A percentile compares a stretch with the other conserved stretches of the same genome.
phyloP scores from a whole-genome alignment of 2,888 invertebrate genomes.

The Tipula unca region DNA sequence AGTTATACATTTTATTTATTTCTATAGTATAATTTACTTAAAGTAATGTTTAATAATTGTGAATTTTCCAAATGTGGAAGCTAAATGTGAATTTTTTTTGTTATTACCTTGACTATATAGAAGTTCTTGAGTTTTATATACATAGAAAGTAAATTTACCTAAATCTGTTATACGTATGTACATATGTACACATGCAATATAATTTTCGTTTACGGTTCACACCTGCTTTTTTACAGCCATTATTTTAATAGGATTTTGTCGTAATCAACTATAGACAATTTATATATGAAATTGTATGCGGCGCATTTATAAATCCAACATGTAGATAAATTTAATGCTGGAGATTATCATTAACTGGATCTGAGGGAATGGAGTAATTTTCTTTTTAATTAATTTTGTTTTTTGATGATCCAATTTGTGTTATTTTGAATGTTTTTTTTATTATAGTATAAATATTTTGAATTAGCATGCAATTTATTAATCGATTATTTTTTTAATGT shows the following conservation, averaged over 20 bases:
- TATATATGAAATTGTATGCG: no score
- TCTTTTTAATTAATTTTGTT: background rate
- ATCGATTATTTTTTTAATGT: background rate
- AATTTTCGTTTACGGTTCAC: background rate
- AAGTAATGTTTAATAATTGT: background rate
- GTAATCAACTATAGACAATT: background rate
- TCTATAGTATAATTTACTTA: background rate
- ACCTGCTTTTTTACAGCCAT: background rate
- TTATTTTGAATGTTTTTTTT: background rate
- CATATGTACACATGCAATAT: background rate
- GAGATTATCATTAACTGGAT: background rate
- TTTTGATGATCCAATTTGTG: background rate
- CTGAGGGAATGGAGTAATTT: background rate
- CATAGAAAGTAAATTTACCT: background rate
- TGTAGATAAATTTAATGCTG: background rate
- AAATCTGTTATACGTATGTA: background rate
- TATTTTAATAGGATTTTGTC: background rate
- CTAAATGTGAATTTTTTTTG: background rate
- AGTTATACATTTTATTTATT: background rate
- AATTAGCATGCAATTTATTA: background rate
- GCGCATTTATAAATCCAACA: background rate
- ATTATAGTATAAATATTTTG: background rate
- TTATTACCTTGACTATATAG: background rate
- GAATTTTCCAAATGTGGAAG: background rate
- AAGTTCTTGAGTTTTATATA: background rate